These are phyloP conservation scores for Perodicticus potto DNA, from an alignment of 2,797 vertebrate species.

Conservation along the genomic window DNA sequence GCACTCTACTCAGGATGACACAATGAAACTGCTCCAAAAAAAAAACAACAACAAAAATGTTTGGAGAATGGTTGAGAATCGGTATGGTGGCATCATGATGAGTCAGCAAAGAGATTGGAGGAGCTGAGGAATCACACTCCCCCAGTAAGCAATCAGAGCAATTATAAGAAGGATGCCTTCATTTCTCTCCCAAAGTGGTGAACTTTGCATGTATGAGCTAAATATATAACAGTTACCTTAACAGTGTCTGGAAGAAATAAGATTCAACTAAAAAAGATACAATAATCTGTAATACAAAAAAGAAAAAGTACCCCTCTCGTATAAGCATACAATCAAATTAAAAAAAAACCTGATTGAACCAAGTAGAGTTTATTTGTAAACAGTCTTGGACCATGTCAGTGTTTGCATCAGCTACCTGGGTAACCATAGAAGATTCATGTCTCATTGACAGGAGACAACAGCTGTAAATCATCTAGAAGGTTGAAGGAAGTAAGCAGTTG, in stretches of 20 bases:
- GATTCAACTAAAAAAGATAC: neutral
- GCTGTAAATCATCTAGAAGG: slow-evolving; percentile 79
- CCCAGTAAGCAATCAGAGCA: neutral
- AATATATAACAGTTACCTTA: neutral
- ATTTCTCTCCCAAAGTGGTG: neutral
- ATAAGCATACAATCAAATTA: neutral
- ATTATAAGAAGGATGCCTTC: neutral
- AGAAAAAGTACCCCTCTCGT: neutral
- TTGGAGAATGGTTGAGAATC: slow-evolving; percentile 12
- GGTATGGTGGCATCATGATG: neutral
- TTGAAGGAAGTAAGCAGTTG: slow-evolving; percentile 82
- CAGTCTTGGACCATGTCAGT: slow-evolving; percentile 56
- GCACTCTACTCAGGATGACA: no score
- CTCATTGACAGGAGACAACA: slow-evolving; percentile 80
- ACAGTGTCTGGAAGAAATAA: neutral
- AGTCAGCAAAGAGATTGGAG: slow-evolving; percentile 12
- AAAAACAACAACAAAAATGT: neutral
- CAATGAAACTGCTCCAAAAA: no score
- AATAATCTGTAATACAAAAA: neutral
- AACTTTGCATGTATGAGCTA: neutral
- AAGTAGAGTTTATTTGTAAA: slow-evolving; percentile 64
- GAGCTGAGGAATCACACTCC: neutral
- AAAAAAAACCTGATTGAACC: neutral
- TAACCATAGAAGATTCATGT: slow-evolving; percentile 28
- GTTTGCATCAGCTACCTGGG: slow-evolving; percentile 76